Conservation (phyloP, 1,140 invertebrate species). For the Branchinecta lindahli region DNA sequence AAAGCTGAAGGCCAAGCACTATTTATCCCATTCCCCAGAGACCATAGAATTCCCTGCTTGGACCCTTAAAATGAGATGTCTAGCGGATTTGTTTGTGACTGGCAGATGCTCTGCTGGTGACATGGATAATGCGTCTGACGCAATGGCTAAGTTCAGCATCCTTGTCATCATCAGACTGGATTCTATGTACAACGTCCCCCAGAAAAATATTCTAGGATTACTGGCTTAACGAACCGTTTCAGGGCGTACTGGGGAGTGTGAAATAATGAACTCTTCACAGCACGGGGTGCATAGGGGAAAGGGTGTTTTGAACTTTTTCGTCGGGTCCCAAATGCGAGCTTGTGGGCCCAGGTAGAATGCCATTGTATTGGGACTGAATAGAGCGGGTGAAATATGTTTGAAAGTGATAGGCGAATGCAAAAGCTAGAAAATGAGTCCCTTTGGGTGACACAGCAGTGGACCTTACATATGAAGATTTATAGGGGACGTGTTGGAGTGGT, state of each 20-base stretch:
- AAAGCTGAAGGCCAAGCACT: too few species aligned
- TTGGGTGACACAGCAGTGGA: not conserved
- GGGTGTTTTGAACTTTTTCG: slow-evolving; percentile 3
- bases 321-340: not conserved
- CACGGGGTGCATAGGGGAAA: not conserved
- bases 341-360: not conserved
- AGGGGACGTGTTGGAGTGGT: not conserved
- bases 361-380: not conserved
- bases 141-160: too few species aligned
- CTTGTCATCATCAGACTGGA: not conserved
- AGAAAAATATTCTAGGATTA: slow-evolving; percentile 4
- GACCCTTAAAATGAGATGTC: too few species aligned
- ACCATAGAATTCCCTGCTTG: too few species aligned
- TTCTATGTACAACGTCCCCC: not conserved
- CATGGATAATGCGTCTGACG: too few species aligned
- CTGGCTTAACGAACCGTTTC: not conserved
- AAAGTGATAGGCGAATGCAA: slow-evolving; percentile 7
- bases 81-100: too few species aligned
- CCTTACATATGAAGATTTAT: not conserved
- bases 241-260: slow-evolving; percentile 10
- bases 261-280: slow-evolving; percentile 1
- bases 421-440: not conserved
- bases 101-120: too few species aligned
- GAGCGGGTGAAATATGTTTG: slow-evolving; percentile 3
- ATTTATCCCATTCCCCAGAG: too few species aligned